These are phyloP conservation scores for Mus spretus DNA, from an alignment of 2,797 vertebrate genomes.

Conservation along the genomic window DNA sequence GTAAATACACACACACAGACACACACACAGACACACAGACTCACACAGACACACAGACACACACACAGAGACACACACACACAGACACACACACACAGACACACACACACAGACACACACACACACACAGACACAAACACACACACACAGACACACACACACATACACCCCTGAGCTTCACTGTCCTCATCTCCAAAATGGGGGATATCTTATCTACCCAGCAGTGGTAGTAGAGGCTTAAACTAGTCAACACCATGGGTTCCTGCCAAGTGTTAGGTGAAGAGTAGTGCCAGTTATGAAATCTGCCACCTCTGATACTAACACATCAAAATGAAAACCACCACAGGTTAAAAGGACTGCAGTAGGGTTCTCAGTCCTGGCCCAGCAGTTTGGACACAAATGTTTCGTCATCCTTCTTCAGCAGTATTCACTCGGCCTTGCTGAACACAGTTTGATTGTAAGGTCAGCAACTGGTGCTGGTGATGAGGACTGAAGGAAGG, in stretches of 20 bases:
- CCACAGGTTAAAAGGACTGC: background rate
- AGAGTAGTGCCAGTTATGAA: background rate
- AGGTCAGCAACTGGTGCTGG: conserved; percentile 38
- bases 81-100: background rate
- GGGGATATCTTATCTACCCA: background rate
- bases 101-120: background rate
- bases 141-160: background rate
- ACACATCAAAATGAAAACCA: background rate
- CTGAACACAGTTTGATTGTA: conserved; percentile 34
- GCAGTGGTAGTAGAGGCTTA: background rate
- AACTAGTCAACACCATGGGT: background rate
- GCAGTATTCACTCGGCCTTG: background rate
- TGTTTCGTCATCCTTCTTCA: background rate
- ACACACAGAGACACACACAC: background rate
- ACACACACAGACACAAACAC: background rate
- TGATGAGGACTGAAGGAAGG: background rate
- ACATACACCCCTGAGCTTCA: background rate
- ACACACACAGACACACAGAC: background rate
- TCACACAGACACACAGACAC: background rate
- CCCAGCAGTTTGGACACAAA: background rate
- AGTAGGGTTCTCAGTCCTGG: background rate
- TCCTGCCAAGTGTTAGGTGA: background rate
- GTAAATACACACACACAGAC: background rate
- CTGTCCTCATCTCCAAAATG: conserved; percentile 42
- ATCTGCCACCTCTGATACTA: background rate